A percentile compares a stretch with the other conserved stretches of the same genome.
These are phyloP conservation scores for Hydrozoanthus gracilis DNA, from an alignment of 92 coral and sea anemone species.

Conservation along the genomic window DNA sequence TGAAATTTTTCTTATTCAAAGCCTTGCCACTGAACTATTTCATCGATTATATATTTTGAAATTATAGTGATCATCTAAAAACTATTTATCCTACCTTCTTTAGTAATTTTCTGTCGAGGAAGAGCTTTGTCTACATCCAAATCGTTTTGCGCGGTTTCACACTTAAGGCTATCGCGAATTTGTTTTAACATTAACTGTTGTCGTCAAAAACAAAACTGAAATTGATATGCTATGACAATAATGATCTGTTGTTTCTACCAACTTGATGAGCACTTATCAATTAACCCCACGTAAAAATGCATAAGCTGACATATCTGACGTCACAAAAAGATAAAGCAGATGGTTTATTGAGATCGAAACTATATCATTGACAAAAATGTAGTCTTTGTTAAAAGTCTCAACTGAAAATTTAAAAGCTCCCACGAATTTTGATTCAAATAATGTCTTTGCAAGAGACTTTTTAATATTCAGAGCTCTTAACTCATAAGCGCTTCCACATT, in stretches of 20 bases:
- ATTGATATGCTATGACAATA: conserved; percentile 20
- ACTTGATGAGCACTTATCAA: not conserved
- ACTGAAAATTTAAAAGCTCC: conserved; percentile 4
- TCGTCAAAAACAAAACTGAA: not conserved
- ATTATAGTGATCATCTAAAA: not conserved
- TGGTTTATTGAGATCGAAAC: conserved; percentile 16
- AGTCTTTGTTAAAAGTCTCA: conserved; percentile 7
- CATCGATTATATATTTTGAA: not conserved
- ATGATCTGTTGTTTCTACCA: conserved; percentile 4
- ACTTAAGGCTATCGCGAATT: not conserved
- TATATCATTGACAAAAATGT: conserved; percentile 1
- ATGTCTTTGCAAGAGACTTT: not conserved
- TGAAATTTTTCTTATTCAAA: not conserved
- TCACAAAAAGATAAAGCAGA: conserved; percentile 7
- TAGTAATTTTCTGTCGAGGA: not conserved
- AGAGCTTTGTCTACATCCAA: not conserved
- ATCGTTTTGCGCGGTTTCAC: not conserved
- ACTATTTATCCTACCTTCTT: not conserved
- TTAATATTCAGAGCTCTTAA: not conserved
- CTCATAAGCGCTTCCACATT: not conserved
- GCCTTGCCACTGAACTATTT: too few relatives aligned
- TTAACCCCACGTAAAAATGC: conserved; percentile 22
- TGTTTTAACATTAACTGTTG: not conserved
- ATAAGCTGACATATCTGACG: conserved; percentile 18
- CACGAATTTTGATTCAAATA: not conserved